Evolutionary conservation across 2,888 invertebrate genomes (phyloP), one percentile per base, ranked within the genome.

Genomic region (Allygus modestus): DNA sequence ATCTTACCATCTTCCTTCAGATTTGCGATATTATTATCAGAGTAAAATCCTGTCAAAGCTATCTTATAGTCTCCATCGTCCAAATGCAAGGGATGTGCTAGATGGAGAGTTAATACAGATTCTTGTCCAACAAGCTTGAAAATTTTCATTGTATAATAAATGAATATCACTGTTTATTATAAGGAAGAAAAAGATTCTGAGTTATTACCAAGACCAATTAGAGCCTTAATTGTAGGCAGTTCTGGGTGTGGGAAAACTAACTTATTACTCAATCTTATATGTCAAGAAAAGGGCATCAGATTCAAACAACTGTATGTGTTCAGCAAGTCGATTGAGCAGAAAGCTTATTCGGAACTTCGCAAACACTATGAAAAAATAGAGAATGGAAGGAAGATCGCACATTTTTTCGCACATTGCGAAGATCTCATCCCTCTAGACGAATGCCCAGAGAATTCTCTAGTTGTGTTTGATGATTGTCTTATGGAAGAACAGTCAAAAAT

Each of bases 401-500:
- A 33, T 9, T 31, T 71, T 37, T 71, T 37, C 31, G 5, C 71
- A 23, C 4, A 31, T 37, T 71, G 71, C 33, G 33, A 37, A n/a
- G 71, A 71, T 71, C 37, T 71, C 4, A 37, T 71, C 9, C 71
- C 71, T 11, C 37, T 71, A 1, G 71, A 71, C n/a, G 12, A 37
- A n/a, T 71, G 71, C 33, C 26, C 9, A 65, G 1, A 4, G 7
- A 65, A 26, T 31, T 65, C 65, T 17, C 26, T 71, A 4, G 37
- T 71, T 11, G 37, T 71, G 28, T 81, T 81, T 54, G 81, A 81
- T 46, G 54, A 81, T 33, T 81, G 54, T 54, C 28, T 81, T 9
- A 9, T 28, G 7, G 51, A 51, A 11, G 58, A 81, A 28, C 81
- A 81, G 17, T 2, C 15, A 51, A 20, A 81, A 81, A 81, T 58